Percentiles rank a stretch among this genome's conserved stretches.
Evolutionary conservation across 2,113 vertebrate genomes (phyloP).

Genomic region (Emydocephalus ijimae): DNA sequence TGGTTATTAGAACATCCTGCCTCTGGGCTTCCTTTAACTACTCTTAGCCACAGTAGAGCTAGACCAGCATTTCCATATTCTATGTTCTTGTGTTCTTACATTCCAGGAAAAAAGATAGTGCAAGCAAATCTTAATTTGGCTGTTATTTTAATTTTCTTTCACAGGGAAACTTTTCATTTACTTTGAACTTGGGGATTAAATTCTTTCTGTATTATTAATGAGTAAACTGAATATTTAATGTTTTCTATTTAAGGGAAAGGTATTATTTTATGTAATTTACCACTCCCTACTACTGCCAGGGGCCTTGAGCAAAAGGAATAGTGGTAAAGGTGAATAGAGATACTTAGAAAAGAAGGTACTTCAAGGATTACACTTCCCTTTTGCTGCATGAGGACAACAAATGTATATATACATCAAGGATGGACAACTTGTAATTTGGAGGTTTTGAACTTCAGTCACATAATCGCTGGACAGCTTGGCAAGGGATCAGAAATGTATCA

Average conservation of each 20-base stretch:
- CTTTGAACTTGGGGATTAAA: not conserved
- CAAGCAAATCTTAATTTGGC: not conserved
- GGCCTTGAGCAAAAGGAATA: conserved; percentile 6
- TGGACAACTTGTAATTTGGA: not conserved
- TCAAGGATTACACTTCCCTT: not conserved
- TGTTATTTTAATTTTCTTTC: not conserved
- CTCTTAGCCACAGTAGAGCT: not conserved
- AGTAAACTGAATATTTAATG: not conserved
- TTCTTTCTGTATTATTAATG: not conserved
- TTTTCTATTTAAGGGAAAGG: not conserved
- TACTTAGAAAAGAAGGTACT: not conserved
- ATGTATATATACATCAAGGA: not conserved
- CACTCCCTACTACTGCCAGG: not conserved
- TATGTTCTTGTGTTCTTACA: not conserved
- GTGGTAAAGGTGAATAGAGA: not conserved
- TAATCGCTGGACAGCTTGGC: not conserved
- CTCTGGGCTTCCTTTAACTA: not conserved
- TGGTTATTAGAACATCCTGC: not conserved
- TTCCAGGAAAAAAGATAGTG: not conserved
- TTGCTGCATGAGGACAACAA: not conserved
- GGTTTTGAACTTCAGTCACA: not conserved
- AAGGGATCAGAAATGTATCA: not conserved
- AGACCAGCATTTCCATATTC: not conserved
- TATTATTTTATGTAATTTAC: not conserved
- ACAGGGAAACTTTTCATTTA: not conserved